Evolutionary conservation across 2,797 vertebrate species (phyloP).

Genomic region (Cygnus olor): DNA sequence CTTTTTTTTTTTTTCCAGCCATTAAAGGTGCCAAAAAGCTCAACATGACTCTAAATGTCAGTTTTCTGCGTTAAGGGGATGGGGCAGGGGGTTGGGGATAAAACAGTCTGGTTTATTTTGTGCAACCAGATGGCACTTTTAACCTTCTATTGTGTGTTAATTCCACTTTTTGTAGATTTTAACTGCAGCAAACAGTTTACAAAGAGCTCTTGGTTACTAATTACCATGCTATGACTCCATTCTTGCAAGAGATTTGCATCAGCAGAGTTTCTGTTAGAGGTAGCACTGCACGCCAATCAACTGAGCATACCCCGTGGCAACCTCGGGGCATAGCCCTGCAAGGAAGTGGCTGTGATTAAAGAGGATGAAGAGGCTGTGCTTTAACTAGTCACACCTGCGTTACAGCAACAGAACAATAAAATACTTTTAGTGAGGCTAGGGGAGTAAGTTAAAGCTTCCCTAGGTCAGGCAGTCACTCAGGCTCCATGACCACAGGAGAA

Average conservation of each 20-base stretch:
- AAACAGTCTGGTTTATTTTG: background rate
- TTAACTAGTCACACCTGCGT: background rate
- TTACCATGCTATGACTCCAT: background rate
- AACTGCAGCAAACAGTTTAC: background rate
- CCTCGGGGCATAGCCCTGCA: background rate
- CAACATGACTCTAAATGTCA: rapidly evolving
- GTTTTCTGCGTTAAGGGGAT: background rate
- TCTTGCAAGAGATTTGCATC: constrained; percentile 21
- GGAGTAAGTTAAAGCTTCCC: background rate
- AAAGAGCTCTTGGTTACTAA: constrained; percentile 25
- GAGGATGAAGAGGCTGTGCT: background rate
- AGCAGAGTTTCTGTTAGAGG: background rate
- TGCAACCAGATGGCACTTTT: background rate
- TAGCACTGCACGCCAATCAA: background rate
- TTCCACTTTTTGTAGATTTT: background rate
- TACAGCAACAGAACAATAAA: background rate
- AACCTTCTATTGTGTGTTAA: background rate
- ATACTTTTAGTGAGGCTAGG: background rate
- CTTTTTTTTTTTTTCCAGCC: background rate
- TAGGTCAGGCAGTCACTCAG: background rate
- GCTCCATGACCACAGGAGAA: background rate
- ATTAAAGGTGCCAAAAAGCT: background rate
- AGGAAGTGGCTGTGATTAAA: background rate
- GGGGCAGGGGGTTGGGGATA: background rate
- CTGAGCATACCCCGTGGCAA: background rate